These are phyloP conservation scores for Erebia ligea DNA, from an alignment of 2,888 invertebrate genomes.

Conservation along the genomic window DNA sequence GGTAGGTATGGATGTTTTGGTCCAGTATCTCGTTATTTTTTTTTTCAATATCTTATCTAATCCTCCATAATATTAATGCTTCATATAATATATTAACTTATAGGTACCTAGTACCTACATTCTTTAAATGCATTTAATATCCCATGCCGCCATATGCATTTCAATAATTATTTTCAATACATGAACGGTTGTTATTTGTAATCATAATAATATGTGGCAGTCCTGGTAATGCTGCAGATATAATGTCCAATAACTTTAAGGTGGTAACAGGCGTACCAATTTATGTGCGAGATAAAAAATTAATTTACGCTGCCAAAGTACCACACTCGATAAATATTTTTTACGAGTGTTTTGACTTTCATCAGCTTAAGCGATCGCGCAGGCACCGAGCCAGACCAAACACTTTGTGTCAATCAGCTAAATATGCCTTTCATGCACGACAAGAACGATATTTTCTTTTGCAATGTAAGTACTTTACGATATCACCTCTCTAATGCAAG, in stretches of 20 bases:
- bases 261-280: constrained; percentile 31
- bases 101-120: too few relatives aligned
- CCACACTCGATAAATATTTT: constrained; percentile 47
- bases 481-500: constrained; percentile 55
- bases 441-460: constrained; percentile 70
- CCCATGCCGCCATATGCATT: neutral
- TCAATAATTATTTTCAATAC: neutral
- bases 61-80: neutral
- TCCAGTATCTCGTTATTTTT: neutral
- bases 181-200: neutral
- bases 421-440: constrained; percentile 55
- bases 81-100: neutral
- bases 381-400: constrained; percentile 61
- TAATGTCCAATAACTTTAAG: constrained; percentile 28
- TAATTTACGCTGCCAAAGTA: constrained; percentile 42
- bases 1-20: neutral
- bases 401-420: constrained; percentile 67
- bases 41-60: neutral
- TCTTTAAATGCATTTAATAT: neutral
- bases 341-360: constrained; percentile 66
- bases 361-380: constrained; percentile 66
- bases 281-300: constrained; percentile 37
- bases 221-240: constrained; percentile 17
- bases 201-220: neutral
- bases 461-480: constrained; percentile 65